Evolutionary conservation across 2,888 invertebrate species (phyloP).

Genomic region (Andrena camellia): DNA sequence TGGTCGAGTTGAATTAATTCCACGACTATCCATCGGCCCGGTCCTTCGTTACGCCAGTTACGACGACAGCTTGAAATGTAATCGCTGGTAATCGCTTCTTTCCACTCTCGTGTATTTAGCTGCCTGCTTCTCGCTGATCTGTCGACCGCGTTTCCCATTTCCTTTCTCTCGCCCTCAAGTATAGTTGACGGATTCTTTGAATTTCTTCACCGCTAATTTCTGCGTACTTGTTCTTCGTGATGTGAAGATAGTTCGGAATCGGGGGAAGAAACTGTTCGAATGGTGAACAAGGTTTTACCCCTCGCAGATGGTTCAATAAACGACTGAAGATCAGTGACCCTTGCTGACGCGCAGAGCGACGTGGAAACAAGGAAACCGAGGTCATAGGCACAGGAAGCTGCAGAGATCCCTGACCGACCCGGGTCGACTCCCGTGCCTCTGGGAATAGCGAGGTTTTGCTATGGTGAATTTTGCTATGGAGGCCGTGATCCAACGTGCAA

Average conservation of each 20-base stretch:
- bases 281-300: no score
- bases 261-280: no score
- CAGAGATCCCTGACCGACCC: background rate
- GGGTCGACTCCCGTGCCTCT: constrained; percentile 44
- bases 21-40: constrained; percentile 50
- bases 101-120: constrained; percentile 31
- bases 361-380: constrained; percentile 12
- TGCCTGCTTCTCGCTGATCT: constrained; percentile 8
- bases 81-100: constrained; percentile 41
- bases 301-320: no score
- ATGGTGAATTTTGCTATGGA: constrained; percentile 76
- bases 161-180: background rate
- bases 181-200: background rate
- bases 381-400: constrained; percentile 14
- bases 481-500: constrained; percentile 78
- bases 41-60: constrained; percentile 56
- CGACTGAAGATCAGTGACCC: background rate
- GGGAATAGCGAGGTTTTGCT: constrained; percentile 65
- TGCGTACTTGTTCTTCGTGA: no score
- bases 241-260: no score
- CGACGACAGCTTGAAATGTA: constrained; percentile 43
- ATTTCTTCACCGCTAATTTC: background rate
- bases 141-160: background rate
- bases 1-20: constrained; percentile 71
- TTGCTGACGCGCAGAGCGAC: background rate